Percentiles rank a stretch among this genome's conserved stretches.
phyloP scores from a whole-genome alignment of 1,140 invertebrate species.

The Ostrea edulis region DNA sequence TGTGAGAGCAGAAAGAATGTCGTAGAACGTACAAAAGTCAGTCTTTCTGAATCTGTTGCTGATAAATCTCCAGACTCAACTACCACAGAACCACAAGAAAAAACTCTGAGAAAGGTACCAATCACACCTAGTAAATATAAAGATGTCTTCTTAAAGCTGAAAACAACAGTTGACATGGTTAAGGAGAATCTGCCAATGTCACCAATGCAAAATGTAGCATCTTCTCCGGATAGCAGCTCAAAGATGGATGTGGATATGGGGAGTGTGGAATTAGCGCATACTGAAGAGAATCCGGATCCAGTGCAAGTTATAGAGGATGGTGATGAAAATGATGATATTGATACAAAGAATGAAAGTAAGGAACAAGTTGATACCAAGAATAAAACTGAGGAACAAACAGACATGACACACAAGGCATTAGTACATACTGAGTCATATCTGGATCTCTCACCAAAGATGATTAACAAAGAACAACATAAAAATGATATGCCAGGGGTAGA shows the following conservation, averaged over 20 bases:
- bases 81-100: conserved; percentile 22
- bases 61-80: conserved; percentile 13
- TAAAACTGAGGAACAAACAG: background rate
- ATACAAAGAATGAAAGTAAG: too few relatives aligned
- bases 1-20: background rate
- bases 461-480: background rate
- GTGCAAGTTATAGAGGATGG: background rate
- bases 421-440: background rate
- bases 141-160: background rate
- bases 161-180: background rate
- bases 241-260: background rate
- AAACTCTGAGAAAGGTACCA: background rate
- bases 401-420: background rate
- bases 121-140: background rate
- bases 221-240: background rate
- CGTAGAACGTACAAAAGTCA: background rate
- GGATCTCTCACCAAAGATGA: background rate
- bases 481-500: background rate
- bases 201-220: background rate
- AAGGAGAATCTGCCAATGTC: background rate
- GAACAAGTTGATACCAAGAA: background rate
- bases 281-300: background rate
- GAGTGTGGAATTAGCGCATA: background rate
- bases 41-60: background rate
- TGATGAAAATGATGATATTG: background rate